Evolutionary conservation across 2,888 invertebrate genomes (phyloP).

Genomic region (Pterostichus madidus): DNA sequence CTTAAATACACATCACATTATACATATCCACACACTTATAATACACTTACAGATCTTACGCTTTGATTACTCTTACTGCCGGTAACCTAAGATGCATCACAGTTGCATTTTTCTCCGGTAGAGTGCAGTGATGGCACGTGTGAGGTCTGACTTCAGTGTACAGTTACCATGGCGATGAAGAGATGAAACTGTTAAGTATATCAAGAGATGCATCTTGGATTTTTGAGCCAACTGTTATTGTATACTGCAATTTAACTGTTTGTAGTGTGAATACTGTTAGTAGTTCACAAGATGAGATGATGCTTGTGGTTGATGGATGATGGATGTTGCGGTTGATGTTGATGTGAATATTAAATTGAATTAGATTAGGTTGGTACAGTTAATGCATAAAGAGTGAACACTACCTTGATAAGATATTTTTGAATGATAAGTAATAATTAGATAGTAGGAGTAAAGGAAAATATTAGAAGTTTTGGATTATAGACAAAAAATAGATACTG

Average conservation of each 20-base stretch:
- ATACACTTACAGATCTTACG: constrained; percentile 9
- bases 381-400: not conserved
- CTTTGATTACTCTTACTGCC: not conserved
- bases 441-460: too few relatives aligned
- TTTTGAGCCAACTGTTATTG: constrained; percentile 12
- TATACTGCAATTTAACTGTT: constrained; percentile 19
- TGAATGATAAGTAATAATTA: too few relatives aligned
- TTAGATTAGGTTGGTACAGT: not conserved
- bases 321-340: not conserved
- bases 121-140: not conserved
- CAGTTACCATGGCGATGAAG: not conserved
- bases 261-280: constrained; percentile 11
- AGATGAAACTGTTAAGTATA: constrained; percentile 16
- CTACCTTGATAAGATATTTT: not conserved
- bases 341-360: not conserved
- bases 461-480: too few relatives aligned
- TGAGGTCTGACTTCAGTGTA: constrained; percentile 7
- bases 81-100: not conserved
- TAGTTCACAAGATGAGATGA: constrained; percentile 8
- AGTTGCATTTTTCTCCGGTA: constrained; percentile 10
- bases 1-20: not conserved
- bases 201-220: constrained; percentile 19
- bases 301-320: not conserved
- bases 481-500: too few relatives aligned
- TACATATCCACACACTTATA: not conserved